Conservation (phyloP, 2,888 invertebrate species). For the Drosophila nr. perissopoda region DNA sequence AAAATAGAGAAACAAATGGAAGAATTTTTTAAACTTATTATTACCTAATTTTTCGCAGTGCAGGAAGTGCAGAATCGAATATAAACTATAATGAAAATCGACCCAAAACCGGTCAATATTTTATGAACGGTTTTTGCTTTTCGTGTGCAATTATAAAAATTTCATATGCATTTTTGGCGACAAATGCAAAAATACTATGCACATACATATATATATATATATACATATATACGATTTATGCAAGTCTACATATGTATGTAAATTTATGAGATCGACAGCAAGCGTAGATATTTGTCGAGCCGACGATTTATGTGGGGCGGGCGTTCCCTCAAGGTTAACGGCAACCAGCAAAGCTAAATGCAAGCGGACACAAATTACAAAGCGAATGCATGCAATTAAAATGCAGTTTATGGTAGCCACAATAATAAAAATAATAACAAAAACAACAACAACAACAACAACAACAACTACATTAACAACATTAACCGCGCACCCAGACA, state of each 20-base stretch:
- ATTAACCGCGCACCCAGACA: slow-evolving; percentile 39
- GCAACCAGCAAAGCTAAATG: slow-evolving; percentile 25
- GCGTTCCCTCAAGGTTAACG: slow-evolving; percentile 52
- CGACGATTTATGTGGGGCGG: slow-evolving; percentile 51
- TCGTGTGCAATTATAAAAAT: slow-evolving; percentile 49
- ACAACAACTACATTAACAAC: slow-evolving; percentile 17
- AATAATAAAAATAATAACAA: slow-evolving; percentile 38
- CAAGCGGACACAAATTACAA: slow-evolving; percentile 49
- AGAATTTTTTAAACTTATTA: background rate
- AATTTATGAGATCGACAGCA: slow-evolving; percentile 18
- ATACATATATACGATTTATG: slow-evolving; percentile 4
- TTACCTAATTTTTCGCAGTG: background rate
- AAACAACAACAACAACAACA: slow-evolving; percentile 11
- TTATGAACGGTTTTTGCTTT: slow-evolving; percentile 36
- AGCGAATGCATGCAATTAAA: slow-evolving; percentile 70
- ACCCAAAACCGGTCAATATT: slow-evolving; percentile 1
- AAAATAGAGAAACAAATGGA: background rate
- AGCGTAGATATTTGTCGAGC: slow-evolving; percentile 35
- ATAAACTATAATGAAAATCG: slow-evolving; percentile 9
- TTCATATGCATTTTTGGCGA: slow-evolving; percentile 37
- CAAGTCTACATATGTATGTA: slow-evolving; percentile 4
- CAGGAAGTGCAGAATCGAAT: slow-evolving; percentile 32
- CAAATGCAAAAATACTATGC: slow-evolving; percentile 30
- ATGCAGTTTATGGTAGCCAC: slow-evolving; percentile 60
- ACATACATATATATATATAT: background rate